phyloP scores from a whole-genome alignment of 1,140 invertebrate species.

The Campoletis sonorensis region DNA sequence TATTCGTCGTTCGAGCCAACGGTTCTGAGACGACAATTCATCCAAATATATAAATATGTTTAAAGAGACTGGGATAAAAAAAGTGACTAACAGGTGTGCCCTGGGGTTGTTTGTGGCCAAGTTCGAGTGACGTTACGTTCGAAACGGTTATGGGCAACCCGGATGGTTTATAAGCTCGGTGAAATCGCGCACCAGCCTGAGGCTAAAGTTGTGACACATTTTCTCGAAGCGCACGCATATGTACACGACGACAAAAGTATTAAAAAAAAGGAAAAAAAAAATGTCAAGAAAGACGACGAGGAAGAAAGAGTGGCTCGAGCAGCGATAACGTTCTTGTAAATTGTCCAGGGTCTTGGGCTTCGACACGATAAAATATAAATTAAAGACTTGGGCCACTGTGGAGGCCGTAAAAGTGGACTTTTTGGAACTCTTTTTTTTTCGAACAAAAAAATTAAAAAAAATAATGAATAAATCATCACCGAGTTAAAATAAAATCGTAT shows the following conservation, averaged over 20 bases:
- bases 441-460: too few relatives aligned
- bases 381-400: too few relatives aligned
- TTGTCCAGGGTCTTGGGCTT: neutral
- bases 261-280: neutral
- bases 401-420: too few relatives aligned
- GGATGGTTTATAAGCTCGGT: neutral
- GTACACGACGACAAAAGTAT: neutral
- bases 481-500: too few relatives aligned
- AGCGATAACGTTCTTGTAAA: conserved; percentile 8
- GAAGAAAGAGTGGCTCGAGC: neutral
- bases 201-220: conserved; percentile 11
- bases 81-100: neutral
- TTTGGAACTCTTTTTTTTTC: too few relatives aligned
- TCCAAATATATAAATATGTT: too few relatives aligned
- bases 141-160: conserved; percentile 2
- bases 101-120: neutral
- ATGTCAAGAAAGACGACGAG: too few relatives aligned
- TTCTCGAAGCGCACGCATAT: neutral
- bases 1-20: too few relatives aligned
- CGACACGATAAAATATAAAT: neutral
- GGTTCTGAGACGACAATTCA: too few relatives aligned
- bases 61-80: neutral
- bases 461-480: too few relatives aligned
- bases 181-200: neutral
- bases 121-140: neutral